Conservation (phyloP, 2,113 vertebrate genomes). For the Trinectes maculatus region DNA sequence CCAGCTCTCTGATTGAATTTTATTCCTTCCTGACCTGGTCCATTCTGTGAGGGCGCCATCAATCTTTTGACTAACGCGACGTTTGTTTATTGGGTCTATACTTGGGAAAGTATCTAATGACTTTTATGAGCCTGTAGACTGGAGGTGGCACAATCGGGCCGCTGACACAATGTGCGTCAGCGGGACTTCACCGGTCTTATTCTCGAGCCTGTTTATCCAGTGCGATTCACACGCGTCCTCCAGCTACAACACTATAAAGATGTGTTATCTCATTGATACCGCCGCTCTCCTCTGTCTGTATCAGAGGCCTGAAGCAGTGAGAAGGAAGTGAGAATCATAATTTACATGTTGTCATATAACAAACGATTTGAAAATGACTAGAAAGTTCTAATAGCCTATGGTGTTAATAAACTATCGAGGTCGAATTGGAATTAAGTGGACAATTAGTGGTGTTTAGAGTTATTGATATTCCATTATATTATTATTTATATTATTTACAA, state of each 20-base stretch:
- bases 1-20: slow-evolving; percentile 87
- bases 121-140: slow-evolving; percentile 85
- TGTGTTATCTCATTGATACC: neutral
- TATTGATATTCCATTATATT: neutral
- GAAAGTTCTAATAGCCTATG: neutral
- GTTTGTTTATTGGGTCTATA: slow-evolving; percentile 89
- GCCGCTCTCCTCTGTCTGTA: neutral
- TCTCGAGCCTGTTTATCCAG: too few relatives aligned
- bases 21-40: slow-evolving; percentile 90
- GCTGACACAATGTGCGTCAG: too few relatives aligned
- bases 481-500: neutral
- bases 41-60: slow-evolving; percentile 87
- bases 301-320: neutral
- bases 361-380: neutral
- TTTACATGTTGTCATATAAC: neutral
- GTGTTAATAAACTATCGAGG: too few relatives aligned
- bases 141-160: too few relatives aligned
- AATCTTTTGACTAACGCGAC: slow-evolving; percentile 92
- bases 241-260: neutral
- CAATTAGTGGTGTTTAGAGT: neutral
- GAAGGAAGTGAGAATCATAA: neutral
- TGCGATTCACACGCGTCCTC: too few relatives aligned
- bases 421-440: neutral
- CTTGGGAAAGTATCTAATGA: slow-evolving; percentile 86
- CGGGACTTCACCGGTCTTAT: slow-evolving; percentile 1